Evolutionary conservation across 2,888 invertebrate genomes (phyloP).

Genomic region (Shargacucullia verbasci): DNA sequence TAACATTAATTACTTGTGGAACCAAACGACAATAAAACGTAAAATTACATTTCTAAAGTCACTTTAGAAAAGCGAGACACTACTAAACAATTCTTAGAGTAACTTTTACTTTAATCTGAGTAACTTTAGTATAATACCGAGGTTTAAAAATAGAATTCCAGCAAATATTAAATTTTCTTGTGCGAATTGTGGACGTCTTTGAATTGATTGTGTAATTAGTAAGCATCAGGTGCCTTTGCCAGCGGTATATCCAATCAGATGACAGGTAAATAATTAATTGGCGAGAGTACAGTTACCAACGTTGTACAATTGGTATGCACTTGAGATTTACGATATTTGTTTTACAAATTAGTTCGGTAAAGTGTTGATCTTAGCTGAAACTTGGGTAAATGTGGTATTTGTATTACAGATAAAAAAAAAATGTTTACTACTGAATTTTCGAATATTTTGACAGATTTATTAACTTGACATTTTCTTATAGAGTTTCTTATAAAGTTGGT

Average conservation of each 20-base stretch:
- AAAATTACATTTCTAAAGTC: too few relatives aligned
- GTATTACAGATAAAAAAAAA: slow-evolving; percentile 3
- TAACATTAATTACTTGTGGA: too few relatives aligned
- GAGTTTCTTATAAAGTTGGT: too few relatives aligned
- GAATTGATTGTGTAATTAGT: slow-evolving; percentile 38
- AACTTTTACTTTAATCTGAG: slow-evolving; percentile 4
- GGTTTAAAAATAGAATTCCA: slow-evolving; percentile 13
- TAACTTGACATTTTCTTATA: too few relatives aligned
- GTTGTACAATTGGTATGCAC: slow-evolving; percentile 24
- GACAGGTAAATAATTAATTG: slow-evolving; percentile 44
- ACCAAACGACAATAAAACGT: too few relatives aligned
- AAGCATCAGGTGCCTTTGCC: slow-evolving; percentile 46
- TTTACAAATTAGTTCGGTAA: slow-evolving; percentile 8
- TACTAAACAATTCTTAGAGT: background rate
- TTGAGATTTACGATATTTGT: slow-evolving; percentile 24
- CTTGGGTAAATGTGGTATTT: slow-evolving; percentile 1
- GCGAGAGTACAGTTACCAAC: slow-evolving; percentile 1
- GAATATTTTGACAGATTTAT: slow-evolving; percentile 32
- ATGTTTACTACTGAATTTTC: background rate
- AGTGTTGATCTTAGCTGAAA: background rate
- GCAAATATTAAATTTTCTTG: background rate
- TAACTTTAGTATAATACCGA: slow-evolving; percentile 16
- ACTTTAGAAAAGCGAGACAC: too few relatives aligned
- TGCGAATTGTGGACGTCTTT: slow-evolving; percentile 5
- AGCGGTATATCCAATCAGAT: slow-evolving; percentile 47